A percentile compares a stretch with the other conserved stretches of the same genome.
Evolutionary conservation across 2,888 invertebrate species (phyloP).

Genomic region (Pardosa pseudoannulata): DNA sequence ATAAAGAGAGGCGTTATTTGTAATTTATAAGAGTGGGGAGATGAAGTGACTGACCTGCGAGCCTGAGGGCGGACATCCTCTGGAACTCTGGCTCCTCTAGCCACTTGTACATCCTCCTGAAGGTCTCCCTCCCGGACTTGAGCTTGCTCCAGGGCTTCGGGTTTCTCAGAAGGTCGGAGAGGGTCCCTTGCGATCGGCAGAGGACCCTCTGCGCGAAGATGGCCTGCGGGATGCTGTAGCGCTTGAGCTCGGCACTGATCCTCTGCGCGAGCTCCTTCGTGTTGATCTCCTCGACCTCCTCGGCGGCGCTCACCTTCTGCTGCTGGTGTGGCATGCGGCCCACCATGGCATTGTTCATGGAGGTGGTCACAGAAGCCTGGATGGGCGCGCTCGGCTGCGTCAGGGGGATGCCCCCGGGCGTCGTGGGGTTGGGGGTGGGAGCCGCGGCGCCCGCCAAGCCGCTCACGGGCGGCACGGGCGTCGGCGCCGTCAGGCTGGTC

Average conservation of each 20-base stretch:
- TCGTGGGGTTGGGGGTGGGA: constrained; percentile 62
- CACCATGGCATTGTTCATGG: constrained; percentile 67
- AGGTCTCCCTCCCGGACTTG: constrained; percentile 98
- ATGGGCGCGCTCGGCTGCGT: constrained; percentile 70
- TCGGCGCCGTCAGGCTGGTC: constrained; percentile 69
- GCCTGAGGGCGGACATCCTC: constrained; percentile 98
- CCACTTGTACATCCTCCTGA: constrained; percentile 99
- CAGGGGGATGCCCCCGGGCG: constrained; percentile 67
- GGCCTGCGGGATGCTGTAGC: constrained; percentile 99
- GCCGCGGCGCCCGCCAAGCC: constrained; percentile 55
- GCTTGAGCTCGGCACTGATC: constrained; percentile 98
- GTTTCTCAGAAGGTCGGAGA: constrained; percentile 96
- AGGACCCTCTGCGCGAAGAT: constrained; percentile 99
- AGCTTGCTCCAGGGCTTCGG: constrained; percentile 99
- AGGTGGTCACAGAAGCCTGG: constrained; percentile 71
- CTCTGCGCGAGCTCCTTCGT: constrained; percentile 98
- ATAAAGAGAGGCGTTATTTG: too few relatives aligned
- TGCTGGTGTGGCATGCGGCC: constrained; percentile 25
- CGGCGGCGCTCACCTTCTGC: constrained; percentile 70
- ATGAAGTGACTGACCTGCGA: constrained; percentile 87
- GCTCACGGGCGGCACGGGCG: constrained; percentile 68
- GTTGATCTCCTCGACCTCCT: constrained; percentile 96
- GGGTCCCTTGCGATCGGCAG: constrained; percentile 98
- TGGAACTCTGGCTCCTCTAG: constrained; percentile 99
- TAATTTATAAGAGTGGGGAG: too few relatives aligned